Evolutionary conservation across 2,797 vertebrate genomes (phyloP).

Genomic region (Falco peregrinus): DNA sequence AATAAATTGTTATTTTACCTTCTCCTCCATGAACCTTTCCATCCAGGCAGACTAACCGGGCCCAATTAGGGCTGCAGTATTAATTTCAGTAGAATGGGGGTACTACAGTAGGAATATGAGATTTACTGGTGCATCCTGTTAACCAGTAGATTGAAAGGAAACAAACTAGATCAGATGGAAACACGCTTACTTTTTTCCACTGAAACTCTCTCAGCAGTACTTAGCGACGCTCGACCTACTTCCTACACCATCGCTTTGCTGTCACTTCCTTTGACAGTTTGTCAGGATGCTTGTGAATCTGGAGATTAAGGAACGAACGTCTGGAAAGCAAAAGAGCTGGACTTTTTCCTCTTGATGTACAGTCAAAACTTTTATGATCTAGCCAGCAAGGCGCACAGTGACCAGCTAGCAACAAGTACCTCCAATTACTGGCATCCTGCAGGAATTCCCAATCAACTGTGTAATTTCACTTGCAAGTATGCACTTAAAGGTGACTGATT

Average conservation of each 20-base stretch:
- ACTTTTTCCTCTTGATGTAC: not conserved
- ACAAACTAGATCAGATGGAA: conserved; percentile 68
- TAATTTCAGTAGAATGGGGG: not conserved
- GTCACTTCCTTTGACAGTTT: conserved; percentile 57
- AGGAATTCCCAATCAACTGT: not conserved
- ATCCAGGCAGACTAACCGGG: not conserved
- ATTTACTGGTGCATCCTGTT: not conserved
- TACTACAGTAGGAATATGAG: not conserved
- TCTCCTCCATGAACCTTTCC: not conserved
- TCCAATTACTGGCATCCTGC: not conserved
- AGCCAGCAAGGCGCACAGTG: not conserved
- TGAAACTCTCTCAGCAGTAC: conserved; percentile 66
- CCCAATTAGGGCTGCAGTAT: rapidly evolving
- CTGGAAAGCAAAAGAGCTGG: conserved; percentile 1
- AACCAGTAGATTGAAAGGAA: conserved; percentile 18
- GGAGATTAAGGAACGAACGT: not conserved
- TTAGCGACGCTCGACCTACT: conserved; percentile 68
- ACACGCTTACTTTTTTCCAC: conserved; percentile 61
- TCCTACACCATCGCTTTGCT: conserved; percentile 12
- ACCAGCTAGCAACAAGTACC: conserved; percentile 13
- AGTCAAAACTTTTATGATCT: not conserved
- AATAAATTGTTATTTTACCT: not conserved
- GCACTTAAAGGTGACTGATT: not conserved
- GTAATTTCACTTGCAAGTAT: not conserved
- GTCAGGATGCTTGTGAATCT: not conserved